Evolutionary conservation across 2,797 vertebrate genomes (phyloP), one percentile per base, ranked within the genome.

Genomic region (Pagetopsis macropterus): DNA sequence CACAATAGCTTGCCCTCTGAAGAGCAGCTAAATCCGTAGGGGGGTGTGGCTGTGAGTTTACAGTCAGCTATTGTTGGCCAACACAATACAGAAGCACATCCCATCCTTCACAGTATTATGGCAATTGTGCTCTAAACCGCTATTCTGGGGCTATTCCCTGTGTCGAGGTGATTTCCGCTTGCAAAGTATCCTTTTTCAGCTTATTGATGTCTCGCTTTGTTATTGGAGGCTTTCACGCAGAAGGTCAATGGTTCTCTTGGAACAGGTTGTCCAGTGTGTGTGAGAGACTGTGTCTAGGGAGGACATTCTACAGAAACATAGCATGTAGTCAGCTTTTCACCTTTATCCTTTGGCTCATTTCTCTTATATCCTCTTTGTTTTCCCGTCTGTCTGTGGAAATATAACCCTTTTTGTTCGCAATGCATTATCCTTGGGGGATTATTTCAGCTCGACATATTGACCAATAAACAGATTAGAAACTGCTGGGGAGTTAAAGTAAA

Each of bases 161-260:
- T 68, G 75, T 87, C 82, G 44, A 80, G 85, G 85, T 65, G 78
- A 89, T 90, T 94, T 95, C 93, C 91, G 89, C 76, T 90, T 76
- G 68, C 78, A 41, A 27, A 70, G 83, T 91, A 88, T 94, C 86
- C 8, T 65, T 91, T 94, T 93, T 90, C 92, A 93, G 82, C 84
- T 94, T 84, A 92, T 90, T 93, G 84, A 93, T 88, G 91, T 89
- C 88, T 89, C 21, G 85, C 90, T 93, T 93, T 94, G 90, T 94
- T 79, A 72, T 68, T 45, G 65, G 81, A 78, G 72, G 87, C 86
- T 91, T 93, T 92, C 83, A 90, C 63, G 65, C 82, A 82, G 83
- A 74, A 88, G 87, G 92, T 94, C 89, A 91, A 83, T 78, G 79
- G 63, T 46, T 88, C 80, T 79, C 86, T 88, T 80, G 79, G 87